Evolutionary conservation across 2,797 vertebrate species (phyloP).

Genomic region (Salmo trutta): DNA sequence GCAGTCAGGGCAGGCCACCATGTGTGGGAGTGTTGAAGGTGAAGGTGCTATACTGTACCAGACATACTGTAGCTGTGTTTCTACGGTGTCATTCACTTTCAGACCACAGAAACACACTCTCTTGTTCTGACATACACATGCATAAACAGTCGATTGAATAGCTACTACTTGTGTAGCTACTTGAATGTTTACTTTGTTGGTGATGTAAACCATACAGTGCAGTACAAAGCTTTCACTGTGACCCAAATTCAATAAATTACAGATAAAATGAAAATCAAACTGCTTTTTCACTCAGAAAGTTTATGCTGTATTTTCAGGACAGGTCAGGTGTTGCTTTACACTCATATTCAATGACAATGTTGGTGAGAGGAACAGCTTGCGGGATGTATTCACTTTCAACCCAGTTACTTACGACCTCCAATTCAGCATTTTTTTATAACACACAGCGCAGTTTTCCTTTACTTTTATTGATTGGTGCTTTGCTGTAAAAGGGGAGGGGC

Average conservation of each 20-base stretch:
- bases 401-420: not conserved
- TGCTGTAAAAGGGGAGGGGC: slow-evolving; percentile 8
- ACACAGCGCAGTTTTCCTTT: not conserved
- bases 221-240: not conserved
- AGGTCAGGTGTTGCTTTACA: not conserved
- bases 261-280: not conserved
- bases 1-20: slow-evolving; percentile 61
- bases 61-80: slow-evolving; percentile 61
- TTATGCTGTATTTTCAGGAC: not conserved
- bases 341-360: not conserved
- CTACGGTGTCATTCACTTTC: slow-evolving; percentile 47
- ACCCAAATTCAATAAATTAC: not conserved
- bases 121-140: slow-evolving; percentile 18
- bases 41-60: slow-evolving; percentile 50
- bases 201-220: not conserved
- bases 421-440: not conserved
- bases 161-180: slow-evolving; percentile 35
- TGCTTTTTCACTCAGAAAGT: not conserved
- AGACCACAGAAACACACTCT: slow-evolving; percentile 38
- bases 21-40: slow-evolving; percentile 28
- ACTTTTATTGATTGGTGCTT: not conserved
- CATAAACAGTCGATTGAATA: slow-evolving; percentile 61
- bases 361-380: not conserved
- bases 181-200: slow-evolving; percentile 39
- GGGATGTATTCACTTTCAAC: not conserved